A percentile compares a stretch with the other conserved stretches of the same genome.
These are phyloP conservation scores for Sphenodon punctatus DNA, from an alignment of 2,797 vertebrate genomes.

Conservation along the genomic window DNA sequence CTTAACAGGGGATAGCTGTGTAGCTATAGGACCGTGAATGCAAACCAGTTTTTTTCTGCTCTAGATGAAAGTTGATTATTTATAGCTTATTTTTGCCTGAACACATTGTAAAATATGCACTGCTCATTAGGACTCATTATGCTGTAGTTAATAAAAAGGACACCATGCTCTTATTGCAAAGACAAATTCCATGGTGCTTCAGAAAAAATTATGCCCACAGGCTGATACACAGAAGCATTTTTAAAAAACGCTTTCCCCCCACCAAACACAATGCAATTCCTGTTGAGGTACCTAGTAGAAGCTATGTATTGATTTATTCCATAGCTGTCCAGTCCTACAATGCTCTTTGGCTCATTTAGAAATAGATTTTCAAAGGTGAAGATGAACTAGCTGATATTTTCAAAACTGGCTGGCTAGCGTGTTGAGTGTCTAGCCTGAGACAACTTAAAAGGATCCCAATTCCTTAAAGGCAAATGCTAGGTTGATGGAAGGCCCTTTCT, in stretches of 20 bases:
- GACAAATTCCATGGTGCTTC: neutral
- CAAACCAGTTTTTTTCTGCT: neutral
- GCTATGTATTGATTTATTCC: neutral
- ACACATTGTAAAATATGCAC: neutral
- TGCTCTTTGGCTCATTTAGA: neutral
- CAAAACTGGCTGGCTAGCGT: no score
- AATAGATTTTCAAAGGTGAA: neutral
- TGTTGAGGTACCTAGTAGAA: neutral
- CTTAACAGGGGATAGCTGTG: slow-evolving; percentile 1
- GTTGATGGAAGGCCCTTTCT: no score
- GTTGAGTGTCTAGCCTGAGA: no score
- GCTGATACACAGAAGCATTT: neutral
- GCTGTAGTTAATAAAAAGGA: neutral
- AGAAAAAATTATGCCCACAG: neutral
- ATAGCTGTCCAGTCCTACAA: neutral
- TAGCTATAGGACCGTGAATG: slow-evolving; percentile 8
- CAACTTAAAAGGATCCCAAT: no score
- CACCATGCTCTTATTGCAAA: neutral
- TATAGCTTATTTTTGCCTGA: neutral
- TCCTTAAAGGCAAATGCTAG: no score
- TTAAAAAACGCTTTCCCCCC: neutral
- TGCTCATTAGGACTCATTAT: neutral
- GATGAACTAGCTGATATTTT: neutral
- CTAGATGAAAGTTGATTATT: neutral
- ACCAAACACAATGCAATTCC: slow-evolving; percentile 18